Conservation (phyloP, 2,797 vertebrate genomes). For the Syngnathus acus region DNA sequence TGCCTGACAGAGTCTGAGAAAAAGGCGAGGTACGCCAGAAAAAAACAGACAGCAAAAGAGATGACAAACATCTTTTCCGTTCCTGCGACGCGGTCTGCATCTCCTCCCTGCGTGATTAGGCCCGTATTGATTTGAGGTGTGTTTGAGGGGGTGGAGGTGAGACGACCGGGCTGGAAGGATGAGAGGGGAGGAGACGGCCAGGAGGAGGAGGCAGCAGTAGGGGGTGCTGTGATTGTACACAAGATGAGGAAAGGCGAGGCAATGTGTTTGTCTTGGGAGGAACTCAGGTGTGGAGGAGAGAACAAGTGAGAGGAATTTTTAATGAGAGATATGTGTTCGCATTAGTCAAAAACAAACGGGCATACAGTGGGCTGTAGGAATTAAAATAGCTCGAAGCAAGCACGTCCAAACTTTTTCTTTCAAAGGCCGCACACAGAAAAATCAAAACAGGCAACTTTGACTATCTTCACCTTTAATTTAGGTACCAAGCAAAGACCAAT, state of each 20-base stretch:
- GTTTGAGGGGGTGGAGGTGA: constrained; percentile 47
- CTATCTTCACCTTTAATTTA: background rate
- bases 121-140: constrained; percentile 88
- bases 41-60: constrained; percentile 51
- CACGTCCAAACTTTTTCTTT: background rate
- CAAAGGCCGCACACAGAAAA: background rate
- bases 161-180: constrained; percentile 32
- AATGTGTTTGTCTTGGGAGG: constrained; percentile 33
- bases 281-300: constrained; percentile 21
- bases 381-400: background rate
- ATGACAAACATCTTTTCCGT: constrained; percentile 83
- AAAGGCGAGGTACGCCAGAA: constrained; percentile 44
- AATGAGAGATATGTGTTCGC: constrained; percentile 10
- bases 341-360: background rate
- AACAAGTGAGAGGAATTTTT: constrained; percentile 20
- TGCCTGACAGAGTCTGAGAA: constrained; percentile 36
- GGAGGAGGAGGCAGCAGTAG: constrained; percentile 32
- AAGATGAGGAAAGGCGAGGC: constrained; percentile 50
- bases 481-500: too few relatives aligned
- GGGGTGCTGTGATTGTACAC: constrained; percentile 79
- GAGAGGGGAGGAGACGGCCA: constrained; percentile 12
- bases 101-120: constrained; percentile 78
- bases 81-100: constrained; percentile 78
- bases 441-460: background rate
- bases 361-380: background rate